These are phyloP conservation scores for Hypotaenidia philippensis DNA, from an alignment of 2,797 vertebrate species.

Conservation along the genomic window DNA sequence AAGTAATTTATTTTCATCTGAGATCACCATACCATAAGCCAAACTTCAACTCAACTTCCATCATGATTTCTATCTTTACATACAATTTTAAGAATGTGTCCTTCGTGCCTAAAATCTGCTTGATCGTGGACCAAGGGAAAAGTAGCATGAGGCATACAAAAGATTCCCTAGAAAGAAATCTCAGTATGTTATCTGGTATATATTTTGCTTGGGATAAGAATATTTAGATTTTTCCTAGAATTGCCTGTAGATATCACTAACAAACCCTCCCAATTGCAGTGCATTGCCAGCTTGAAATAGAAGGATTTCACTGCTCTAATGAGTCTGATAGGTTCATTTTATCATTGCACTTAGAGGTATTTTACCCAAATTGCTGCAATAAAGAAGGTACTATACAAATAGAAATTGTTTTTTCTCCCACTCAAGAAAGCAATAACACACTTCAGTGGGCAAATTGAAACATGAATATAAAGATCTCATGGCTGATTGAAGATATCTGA, in stretches of 20 bases:
- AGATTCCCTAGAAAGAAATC: neutral
- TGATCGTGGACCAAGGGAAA: neutral
- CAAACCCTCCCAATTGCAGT: neutral
- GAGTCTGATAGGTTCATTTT: neutral
- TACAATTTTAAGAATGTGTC: neutral
- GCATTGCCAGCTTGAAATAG: neutral
- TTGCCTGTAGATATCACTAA: neutral
- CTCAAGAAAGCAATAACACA: constrained; percentile 4
- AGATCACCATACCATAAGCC: neutral
- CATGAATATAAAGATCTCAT: neutral
- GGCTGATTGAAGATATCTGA: neutral
- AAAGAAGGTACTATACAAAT: neutral
- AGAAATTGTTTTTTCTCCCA: neutral
- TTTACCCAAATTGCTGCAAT: neutral
- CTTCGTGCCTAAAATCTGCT: neutral
- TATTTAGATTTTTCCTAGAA: neutral
- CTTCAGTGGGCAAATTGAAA: constrained; percentile 6
- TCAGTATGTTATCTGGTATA: neutral
- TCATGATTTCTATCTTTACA: accelerated
- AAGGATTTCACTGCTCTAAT: neutral
- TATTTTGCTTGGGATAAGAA: neutral
- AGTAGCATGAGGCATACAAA: neutral
- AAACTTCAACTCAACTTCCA: neutral
- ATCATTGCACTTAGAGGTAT: neutral
- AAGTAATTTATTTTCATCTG: neutral